phyloP scores from a whole-genome alignment of 2,888 invertebrate species.

The Chrysina gloriosa region DNA sequence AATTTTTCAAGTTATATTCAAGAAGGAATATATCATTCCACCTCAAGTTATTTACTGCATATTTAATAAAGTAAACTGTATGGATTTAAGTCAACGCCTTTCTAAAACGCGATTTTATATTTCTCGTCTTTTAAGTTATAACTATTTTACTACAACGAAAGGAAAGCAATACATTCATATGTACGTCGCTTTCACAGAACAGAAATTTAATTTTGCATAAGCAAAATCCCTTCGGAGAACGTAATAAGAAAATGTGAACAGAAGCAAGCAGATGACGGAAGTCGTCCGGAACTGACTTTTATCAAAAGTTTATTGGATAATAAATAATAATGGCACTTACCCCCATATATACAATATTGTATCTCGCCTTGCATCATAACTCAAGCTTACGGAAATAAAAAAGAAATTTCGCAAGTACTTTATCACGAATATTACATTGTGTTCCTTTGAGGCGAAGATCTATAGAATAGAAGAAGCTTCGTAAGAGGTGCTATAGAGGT shows the following conservation, averaged over 20 bases:
- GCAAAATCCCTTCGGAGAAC: background rate
- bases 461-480: background rate
- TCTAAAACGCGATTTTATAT: too few relatives aligned
- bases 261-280: conserved; percentile 6
- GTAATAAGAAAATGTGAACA: conserved; percentile 17
- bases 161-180: background rate
- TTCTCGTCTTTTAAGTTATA: background rate
- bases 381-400: conserved; percentile 28
- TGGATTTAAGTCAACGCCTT: too few relatives aligned
- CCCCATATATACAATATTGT: conserved; percentile 31
- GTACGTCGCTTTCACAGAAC: background rate
- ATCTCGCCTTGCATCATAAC: conserved; percentile 21
- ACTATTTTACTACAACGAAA: background rate
- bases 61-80: too few relatives aligned
- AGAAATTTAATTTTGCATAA: conserved; percentile 3
- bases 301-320: conserved; percentile 37
- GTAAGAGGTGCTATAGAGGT: background rate
- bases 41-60: too few relatives aligned
- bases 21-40: too few relatives aligned
- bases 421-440: conserved; percentile 34
- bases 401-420: conserved; percentile 30
- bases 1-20: too few relatives aligned
- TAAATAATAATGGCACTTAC: conserved; percentile 39
- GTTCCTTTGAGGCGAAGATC: background rate
- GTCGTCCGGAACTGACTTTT: conserved; percentile 14